Evolutionary conservation across 2,888 invertebrate genomes (phyloP).

Genomic region (Cabera pusaria): DNA sequence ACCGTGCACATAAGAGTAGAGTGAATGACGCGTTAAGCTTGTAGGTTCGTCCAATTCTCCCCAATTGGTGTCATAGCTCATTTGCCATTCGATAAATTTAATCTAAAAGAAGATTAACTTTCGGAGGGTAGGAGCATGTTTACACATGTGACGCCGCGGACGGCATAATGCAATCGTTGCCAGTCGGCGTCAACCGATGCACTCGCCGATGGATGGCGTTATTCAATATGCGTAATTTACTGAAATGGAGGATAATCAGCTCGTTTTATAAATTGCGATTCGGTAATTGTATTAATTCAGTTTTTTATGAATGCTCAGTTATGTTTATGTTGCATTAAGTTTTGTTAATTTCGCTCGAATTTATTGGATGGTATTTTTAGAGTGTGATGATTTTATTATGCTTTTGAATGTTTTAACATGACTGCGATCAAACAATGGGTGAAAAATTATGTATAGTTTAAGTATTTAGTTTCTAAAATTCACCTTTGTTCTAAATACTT

Average conservation of each 20-base stretch:
- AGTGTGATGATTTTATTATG: too few species aligned
- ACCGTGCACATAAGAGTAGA: slow-evolving; percentile 29
- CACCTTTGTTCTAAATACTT: too few species aligned
- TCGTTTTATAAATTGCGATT: slow-evolving; percentile 36
- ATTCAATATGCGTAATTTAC: slow-evolving; percentile 54
- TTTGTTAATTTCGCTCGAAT: too few species aligned
- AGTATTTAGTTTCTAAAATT: too few species aligned
- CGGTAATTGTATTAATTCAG: slow-evolving; percentile 5
- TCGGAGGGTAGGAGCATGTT: slow-evolving; percentile 54
- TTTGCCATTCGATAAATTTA: slow-evolving; percentile 80
- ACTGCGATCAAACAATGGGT: too few species aligned
- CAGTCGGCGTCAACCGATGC: slow-evolving; percentile 46
- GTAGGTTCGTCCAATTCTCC: slow-evolving; percentile 55
- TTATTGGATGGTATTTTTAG: too few species aligned
- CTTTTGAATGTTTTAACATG: too few species aligned
- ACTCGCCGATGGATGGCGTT: slow-evolving; percentile 55
- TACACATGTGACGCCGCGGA: slow-evolving; percentile 56
- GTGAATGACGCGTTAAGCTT: slow-evolving; percentile 31
- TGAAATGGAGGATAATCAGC: slow-evolving; percentile 42
- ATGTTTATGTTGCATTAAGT: too few species aligned
- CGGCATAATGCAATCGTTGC: slow-evolving; percentile 27
- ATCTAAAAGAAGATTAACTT: slow-evolving; percentile 69
- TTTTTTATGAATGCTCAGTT: slow-evolving; percentile 7
- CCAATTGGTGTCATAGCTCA: slow-evolving; percentile 73
- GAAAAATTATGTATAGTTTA: too few species aligned